Base-by-base conservation (phyloP, 1,140 invertebrate species). In the Drosophila persimilis region DNA sequence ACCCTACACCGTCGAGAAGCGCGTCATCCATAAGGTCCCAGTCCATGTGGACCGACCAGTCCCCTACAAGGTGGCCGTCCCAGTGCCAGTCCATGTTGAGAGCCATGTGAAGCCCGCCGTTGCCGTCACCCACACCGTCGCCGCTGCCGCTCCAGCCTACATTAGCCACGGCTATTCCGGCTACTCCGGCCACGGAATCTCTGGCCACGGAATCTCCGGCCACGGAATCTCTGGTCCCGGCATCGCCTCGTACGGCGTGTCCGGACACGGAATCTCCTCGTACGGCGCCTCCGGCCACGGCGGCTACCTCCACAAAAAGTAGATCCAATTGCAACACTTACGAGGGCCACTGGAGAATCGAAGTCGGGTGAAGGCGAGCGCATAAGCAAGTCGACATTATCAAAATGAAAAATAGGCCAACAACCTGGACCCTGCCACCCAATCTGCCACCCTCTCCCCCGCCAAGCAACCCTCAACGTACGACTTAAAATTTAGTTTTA, bases 1-100 rank as follows among this genome's bases (percentile, higher is more conserved):
- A 65, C 93, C 93, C 31, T 94, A 93, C 92, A 93, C 92, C 63
- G 93, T 94, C 8, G 93, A 94, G 85, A 94, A 93, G 75, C 92
- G 91, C 20, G 92, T 94, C 43, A 92, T 91, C 24, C 91, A 92
- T 47, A 92, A 90, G 31, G 91, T 93, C 5, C 88, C 92, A 15
- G 90, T 92, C 31, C 90, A 90, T 51, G 89, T 94, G 0, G 92
- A 93, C 8, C 94, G 93, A 54, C 93, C 93, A 11, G 93, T 94
- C 8, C 93, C 92, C 65, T 93, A 94, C 20, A 94, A 94, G 73
- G 93, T 94, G 43, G 92, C 94, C 50, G 93, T 95, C 26, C 92
- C 93, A 61, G 94, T 93, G 76, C 93, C 93, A 45, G 92, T 93
- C 61, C 90, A 93, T 78, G 90, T 93, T 79, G 80, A 92, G 72